Conservation (phyloP, 30 jellyfish, hydroid and myxozoan genomes). For the Nemopilema nomurai region DNA sequence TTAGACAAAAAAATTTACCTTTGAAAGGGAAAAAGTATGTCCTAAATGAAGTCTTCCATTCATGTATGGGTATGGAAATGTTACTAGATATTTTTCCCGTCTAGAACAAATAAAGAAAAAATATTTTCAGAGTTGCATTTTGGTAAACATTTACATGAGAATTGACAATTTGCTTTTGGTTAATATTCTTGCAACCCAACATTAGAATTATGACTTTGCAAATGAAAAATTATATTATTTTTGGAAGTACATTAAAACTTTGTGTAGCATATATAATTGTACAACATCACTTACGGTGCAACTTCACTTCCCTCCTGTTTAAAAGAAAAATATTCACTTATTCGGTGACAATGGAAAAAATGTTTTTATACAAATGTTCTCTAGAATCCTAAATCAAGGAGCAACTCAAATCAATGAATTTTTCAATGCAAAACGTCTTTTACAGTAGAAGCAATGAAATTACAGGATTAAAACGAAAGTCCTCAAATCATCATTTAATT, state of each 20-base stretch:
- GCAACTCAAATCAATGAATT: too few species aligned
- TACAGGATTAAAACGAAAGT: too few species aligned
- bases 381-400: too few species aligned
- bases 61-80: slow-evolving; percentile 99
- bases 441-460: too few species aligned
- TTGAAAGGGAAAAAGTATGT: slow-evolving; percentile 96
- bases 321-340: background rate
- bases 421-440: too few species aligned
- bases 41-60: slow-evolving; percentile 99
- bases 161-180: too few species aligned
- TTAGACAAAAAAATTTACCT: slow-evolving; percentile 24
- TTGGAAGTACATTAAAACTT: background rate
- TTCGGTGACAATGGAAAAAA: background rate
- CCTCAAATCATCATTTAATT: too few species aligned
- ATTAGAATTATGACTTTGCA: too few species aligned
- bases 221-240: too few species aligned
- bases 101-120: slow-evolving; percentile 27
- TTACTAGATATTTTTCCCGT: slow-evolving; percentile 81
- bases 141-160: too few species aligned
- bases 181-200: too few species aligned
- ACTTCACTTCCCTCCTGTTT: background rate
- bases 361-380: too few species aligned
- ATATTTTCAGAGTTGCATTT: background rate
- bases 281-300: background rate
- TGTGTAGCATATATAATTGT: background rate